Conservation (phyloP, 2,797 vertebrate species). For the Limnodromus scolopaceus region DNA sequence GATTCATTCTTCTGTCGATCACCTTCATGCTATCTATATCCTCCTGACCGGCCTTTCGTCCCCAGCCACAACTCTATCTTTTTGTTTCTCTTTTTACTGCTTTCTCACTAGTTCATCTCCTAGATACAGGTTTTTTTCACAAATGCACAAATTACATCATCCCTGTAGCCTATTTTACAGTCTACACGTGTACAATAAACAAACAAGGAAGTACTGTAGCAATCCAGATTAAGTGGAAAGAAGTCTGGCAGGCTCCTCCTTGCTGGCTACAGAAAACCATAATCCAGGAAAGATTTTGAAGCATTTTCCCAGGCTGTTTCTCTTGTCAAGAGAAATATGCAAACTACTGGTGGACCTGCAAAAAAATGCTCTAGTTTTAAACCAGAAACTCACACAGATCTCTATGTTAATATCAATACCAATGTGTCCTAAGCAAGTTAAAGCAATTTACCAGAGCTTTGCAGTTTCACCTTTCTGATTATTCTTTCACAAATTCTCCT, state of each 20-base stretch:
- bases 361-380: background rate
- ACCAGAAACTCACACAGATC: background rate
- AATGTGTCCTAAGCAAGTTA: background rate
- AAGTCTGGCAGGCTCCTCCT: background rate
- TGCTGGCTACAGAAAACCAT: background rate
- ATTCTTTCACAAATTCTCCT: background rate
- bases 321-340: background rate
- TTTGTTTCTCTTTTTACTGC: background rate
- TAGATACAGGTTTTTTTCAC: background rate
- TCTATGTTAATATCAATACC: background rate
- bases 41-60: background rate
- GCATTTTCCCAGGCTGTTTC: constrained; percentile 14
- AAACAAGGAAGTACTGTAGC: background rate
- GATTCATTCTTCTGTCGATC: background rate
- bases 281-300: background rate
- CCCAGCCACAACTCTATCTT: background rate
- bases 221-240: background rate
- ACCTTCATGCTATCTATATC: background rate
- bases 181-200: background rate
- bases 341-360: background rate
- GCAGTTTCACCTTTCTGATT: background rate
- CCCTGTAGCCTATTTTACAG: background rate
- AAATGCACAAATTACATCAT: background rate
- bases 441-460: background rate
- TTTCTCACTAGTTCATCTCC: background rate